Percentiles rank a stretch among this genome's conserved stretches.
phyloP scores from a whole-genome alignment of 2,797 vertebrate species.

The Gadopsis marmoratus region DNA sequence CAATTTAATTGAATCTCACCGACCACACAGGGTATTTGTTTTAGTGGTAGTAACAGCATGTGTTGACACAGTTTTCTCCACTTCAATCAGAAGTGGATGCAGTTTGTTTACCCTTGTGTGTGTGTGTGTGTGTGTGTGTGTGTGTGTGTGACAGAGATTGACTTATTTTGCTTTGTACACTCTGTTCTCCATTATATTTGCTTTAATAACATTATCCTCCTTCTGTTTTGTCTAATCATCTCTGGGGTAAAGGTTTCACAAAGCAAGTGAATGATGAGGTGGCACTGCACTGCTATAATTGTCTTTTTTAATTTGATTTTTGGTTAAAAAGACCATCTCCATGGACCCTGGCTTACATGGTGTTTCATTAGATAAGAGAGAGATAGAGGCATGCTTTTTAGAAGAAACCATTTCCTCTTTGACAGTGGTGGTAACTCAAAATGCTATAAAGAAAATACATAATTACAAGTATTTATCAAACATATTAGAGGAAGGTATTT shows the following conservation, averaged over 20 bases:
- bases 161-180: background rate
- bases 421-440: background rate
- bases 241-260: constrained; percentile 16
- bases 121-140: background rate
- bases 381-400: background rate
- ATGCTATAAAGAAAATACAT: background rate
- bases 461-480: background rate
- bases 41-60: constrained; percentile 12
- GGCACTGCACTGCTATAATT: constrained; percentile 14
- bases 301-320: constrained; percentile 39
- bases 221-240: constrained; percentile 17
- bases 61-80: constrained; percentile 26
- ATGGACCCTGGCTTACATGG: background rate
- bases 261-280: constrained; percentile 14
- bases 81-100: constrained; percentile 17
- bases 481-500: background rate
- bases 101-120: constrained; percentile 11
- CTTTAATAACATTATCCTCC: constrained; percentile 1
- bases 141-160: background rate
- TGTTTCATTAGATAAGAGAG: constrained; percentile 14
- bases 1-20: background rate
- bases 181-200: constrained; percentile 6
- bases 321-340: constrained; percentile 9
- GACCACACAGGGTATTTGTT: constrained; percentile 20
- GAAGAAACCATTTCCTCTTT: background rate